These are phyloP conservation scores for Troides helena DNA, from an alignment of 2,888 invertebrate species.

Conservation along the genomic window DNA sequence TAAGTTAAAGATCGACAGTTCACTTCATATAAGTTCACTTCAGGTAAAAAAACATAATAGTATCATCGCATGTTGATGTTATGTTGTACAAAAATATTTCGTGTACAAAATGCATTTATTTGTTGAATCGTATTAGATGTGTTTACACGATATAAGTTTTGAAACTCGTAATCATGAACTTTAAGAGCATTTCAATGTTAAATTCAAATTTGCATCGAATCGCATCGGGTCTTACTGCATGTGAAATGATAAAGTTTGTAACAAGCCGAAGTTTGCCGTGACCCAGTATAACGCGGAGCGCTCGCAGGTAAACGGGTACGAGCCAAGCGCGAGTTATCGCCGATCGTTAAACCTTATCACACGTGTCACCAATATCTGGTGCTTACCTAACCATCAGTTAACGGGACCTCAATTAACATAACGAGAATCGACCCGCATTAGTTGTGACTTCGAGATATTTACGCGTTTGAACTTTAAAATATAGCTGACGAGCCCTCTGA, in stretches of 20 bases:
- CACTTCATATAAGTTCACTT: too few species aligned
- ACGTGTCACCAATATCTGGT: slow-evolving; percentile 14
- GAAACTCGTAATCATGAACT: slow-evolving; percentile 8
- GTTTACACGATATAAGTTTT: neutral
- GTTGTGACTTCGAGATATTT: neutral
- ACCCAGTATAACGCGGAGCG: slow-evolving; percentile 16
- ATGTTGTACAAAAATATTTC: too few species aligned
- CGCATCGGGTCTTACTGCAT: slow-evolving; percentile 3
- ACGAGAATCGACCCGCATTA: slow-evolving; percentile 16
- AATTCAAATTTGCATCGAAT: slow-evolving; percentile 7
- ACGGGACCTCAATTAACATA: slow-evolving; percentile 24
- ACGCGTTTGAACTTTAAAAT: neutral
- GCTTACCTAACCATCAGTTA: slow-evolving; percentile 10
- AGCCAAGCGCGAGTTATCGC: slow-evolving; percentile 15
- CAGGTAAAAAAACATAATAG: too few species aligned
- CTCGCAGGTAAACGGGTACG: slow-evolving; percentile 6
- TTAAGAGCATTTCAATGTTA: slow-evolving; percentile 1
- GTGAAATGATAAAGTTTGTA: slow-evolving; percentile 14
- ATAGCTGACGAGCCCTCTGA: neutral
- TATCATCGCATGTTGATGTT: too few species aligned
- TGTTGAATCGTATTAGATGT: neutral
- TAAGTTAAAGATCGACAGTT: too few species aligned
- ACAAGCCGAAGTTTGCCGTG: slow-evolving; percentile 22
- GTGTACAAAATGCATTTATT: neutral
- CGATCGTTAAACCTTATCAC: slow-evolving; percentile 29